Conservation (phyloP, 2,113 vertebrate species). For the Ivindomyrus marchei region DNA sequence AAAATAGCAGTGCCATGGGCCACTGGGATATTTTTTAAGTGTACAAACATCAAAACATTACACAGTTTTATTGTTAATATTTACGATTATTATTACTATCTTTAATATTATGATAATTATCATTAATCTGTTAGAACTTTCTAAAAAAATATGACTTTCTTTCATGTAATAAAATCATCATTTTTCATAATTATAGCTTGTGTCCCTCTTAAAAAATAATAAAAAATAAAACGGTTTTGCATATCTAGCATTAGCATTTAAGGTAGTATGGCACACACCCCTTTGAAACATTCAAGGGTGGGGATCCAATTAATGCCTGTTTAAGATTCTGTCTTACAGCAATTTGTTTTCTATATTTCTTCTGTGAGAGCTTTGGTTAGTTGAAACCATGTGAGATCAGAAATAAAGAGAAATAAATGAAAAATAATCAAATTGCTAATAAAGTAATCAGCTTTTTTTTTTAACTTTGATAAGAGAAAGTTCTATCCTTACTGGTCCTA, state of each 20-base stretch:
- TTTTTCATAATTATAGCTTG: slow-evolving; percentile 69
- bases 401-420: slow-evolving; percentile 43
- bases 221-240: slow-evolving; percentile 89
- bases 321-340: slow-evolving; percentile 64
- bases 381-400: slow-evolving; percentile 85
- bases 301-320: slow-evolving; percentile 83
- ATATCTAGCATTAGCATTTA: slow-evolving; percentile 99
- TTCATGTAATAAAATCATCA: slow-evolving; percentile 85
- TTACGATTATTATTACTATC: slow-evolving; percentile 32
- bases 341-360: slow-evolving; percentile 62
- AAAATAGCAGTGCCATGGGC: slow-evolving; percentile 72
- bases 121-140: slow-evolving; percentile 76
- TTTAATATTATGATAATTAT: slow-evolving; percentile 44
- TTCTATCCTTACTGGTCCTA: slow-evolving; percentile 96
- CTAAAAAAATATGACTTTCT: slow-evolving; percentile 78
- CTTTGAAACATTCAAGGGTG: slow-evolving; percentile 79
- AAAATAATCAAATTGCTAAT: slow-evolving; percentile 56
- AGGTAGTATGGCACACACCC: slow-evolving; percentile 99
- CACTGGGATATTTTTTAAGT: slow-evolving; percentile 71
- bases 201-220: slow-evolving; percentile 83
- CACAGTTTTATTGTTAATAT: slow-evolving; percentile 56
- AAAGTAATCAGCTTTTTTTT: slow-evolving; percentile 63
- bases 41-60: slow-evolving; percentile 84
- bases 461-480: slow-evolving; percentile 76
- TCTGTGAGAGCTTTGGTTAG: slow-evolving; percentile 97